Evolutionary conservation across 2,797 vertebrate genomes (phyloP).

Genomic region (Alauda arvensis): DNA sequence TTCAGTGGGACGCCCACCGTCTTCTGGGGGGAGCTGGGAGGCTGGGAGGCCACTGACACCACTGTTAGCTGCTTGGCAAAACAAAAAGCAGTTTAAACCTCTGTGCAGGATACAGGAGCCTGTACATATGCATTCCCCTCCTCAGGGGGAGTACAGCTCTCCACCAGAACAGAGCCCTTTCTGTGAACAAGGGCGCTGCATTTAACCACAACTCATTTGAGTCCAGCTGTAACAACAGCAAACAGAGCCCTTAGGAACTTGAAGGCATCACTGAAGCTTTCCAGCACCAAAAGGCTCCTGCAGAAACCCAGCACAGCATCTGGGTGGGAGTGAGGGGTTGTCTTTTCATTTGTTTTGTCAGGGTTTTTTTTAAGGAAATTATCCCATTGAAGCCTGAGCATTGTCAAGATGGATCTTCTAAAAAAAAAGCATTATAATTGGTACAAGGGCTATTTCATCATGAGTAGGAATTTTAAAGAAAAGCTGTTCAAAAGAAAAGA

Average conservation of each 20-base stretch:
- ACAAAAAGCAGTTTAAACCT: constrained; percentile 44
- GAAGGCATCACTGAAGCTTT: neutral
- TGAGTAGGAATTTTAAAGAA: neutral
- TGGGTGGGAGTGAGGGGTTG: neutral
- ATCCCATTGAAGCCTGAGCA: neutral
- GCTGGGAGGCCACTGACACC: constrained; percentile 85
- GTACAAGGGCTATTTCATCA: neutral
- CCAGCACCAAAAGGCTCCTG: neutral
- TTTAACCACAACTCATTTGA: neutral
- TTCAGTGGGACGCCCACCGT: constrained; percentile 83
- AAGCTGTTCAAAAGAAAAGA: neutral
- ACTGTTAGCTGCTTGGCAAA: constrained; percentile 79
- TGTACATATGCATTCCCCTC: neutral
- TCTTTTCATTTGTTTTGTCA: neutral
- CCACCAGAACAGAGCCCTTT: neutral
- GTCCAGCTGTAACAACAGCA: neutral
- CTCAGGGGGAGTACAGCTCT: neutral
- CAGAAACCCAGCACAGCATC: neutral
- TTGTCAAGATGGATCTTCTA: neutral
- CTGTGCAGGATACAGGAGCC: neutral
- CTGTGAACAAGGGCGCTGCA: neutral
- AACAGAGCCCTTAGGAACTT: neutral
- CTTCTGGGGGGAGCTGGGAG: constrained; percentile 85
- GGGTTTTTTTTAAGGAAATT: neutral
- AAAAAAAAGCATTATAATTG: neutral